Conservation (phyloP, 2,888 invertebrate species). For the Hydriomena furcata region DNA sequence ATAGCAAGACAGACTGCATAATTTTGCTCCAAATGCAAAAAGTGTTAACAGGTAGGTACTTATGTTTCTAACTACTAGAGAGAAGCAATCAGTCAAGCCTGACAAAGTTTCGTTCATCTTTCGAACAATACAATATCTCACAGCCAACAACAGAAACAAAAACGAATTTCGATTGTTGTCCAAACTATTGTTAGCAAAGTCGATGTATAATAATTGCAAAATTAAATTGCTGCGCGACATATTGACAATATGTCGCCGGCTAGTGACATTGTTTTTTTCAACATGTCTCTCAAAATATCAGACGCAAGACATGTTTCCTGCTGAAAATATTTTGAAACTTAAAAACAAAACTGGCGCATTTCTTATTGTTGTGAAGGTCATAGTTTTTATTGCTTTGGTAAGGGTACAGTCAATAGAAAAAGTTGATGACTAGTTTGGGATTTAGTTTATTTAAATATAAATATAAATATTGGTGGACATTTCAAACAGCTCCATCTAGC, state of each 20-base stretch:
- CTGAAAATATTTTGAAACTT: slow-evolving; percentile 11
- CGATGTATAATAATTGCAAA: slow-evolving; percentile 10
- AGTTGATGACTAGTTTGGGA: too few relatives aligned
- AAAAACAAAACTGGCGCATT: slow-evolving; percentile 2
- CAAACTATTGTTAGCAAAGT: slow-evolving; percentile 9
- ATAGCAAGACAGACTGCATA: too few relatives aligned
- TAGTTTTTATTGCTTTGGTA: too few relatives aligned
- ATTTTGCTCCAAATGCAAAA: not conserved
- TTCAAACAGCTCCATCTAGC: too few relatives aligned
- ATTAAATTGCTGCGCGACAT: slow-evolving; percentile 9
- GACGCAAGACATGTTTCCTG: slow-evolving; percentile 10
- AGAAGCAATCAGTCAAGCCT: slow-evolving; percentile 45
- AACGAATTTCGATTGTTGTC: slow-evolving; percentile 20
- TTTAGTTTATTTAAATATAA: too few relatives aligned
- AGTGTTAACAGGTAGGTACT: too few relatives aligned
- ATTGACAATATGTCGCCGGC: slow-evolving; percentile 16
- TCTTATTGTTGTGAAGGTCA: not conserved
- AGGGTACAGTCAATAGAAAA: too few relatives aligned
- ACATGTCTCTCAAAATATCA: slow-evolving; percentile 9
- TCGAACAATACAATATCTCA: slow-evolving; percentile 22
- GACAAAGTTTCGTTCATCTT: slow-evolving; percentile 32
- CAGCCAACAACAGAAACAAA: slow-evolving; percentile 15
- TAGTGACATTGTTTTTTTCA: slow-evolving; percentile 14
- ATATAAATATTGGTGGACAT: too few relatives aligned
- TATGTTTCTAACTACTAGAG: slow-evolving; percentile 14